These are phyloP conservation scores for Aurelia sp. DNA, from an alignment of 30 jellyfish, hydroid and myxozoan genomes.

Conservation along the genomic window DNA sequence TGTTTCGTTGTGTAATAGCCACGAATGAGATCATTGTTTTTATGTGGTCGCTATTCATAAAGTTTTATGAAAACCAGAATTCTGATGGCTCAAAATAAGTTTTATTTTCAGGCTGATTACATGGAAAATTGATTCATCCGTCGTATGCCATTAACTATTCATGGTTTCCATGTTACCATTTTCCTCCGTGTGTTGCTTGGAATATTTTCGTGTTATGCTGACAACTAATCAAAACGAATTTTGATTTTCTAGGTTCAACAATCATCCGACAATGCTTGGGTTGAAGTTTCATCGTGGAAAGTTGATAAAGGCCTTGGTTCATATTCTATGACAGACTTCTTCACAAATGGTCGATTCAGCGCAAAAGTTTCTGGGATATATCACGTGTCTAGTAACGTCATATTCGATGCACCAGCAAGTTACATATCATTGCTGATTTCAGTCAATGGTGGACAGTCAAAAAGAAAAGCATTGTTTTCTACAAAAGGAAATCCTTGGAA, in stretches of 20 bases:
- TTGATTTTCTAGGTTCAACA: slow-evolving; percentile 39
- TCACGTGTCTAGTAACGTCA: slow-evolving; percentile 73
- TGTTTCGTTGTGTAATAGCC: too few relatives aligned
- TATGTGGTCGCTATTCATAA: too few relatives aligned
- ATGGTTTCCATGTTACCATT: too few relatives aligned
- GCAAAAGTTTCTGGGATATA: slow-evolving; percentile 78
- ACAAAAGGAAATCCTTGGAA: slow-evolving; percentile 89
- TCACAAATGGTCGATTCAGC: slow-evolving; percentile 75
- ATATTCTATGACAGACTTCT: slow-evolving; percentile 40
- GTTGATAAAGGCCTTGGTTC: slow-evolving; percentile 65
- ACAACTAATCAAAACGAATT: too few relatives aligned
- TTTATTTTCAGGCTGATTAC: too few relatives aligned
- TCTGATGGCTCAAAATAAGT: too few relatives aligned
- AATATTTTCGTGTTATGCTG: too few relatives aligned
- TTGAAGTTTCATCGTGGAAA: slow-evolving; percentile 61
- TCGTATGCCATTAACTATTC: too few relatives aligned
- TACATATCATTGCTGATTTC: slow-evolving; percentile 76
- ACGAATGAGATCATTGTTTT: too few relatives aligned
- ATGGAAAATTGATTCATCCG: too few relatives aligned
- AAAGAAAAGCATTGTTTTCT: slow-evolving; percentile 73
- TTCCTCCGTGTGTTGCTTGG: too few relatives aligned
- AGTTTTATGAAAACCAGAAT: too few relatives aligned
- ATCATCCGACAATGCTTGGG: slow-evolving; percentile 74
- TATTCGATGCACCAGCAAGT: slow-evolving; percentile 69
- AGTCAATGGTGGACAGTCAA: slow-evolving; percentile 76